These are phyloP conservation scores for Triplophysa siluroides DNA, from an alignment of 2,113 vertebrate species.

Conservation along the genomic window DNA sequence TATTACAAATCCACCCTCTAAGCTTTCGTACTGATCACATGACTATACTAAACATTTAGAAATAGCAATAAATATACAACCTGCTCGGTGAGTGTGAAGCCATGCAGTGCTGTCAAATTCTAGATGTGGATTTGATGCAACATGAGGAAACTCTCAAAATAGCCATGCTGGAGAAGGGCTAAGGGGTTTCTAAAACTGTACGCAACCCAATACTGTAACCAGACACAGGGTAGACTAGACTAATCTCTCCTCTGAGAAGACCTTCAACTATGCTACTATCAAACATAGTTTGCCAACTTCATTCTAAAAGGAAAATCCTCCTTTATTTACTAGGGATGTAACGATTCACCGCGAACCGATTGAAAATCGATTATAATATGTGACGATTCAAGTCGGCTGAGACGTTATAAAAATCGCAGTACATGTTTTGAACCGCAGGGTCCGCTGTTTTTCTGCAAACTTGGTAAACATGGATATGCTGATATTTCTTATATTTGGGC, in stretches of 20 bases:
- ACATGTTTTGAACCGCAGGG: too few relatives aligned
- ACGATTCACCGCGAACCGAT: too few relatives aligned
- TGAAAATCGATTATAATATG: too few relatives aligned
- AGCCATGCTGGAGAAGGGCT: constrained; percentile 15
- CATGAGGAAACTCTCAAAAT: constrained; percentile 35
- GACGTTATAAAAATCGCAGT: too few relatives aligned
- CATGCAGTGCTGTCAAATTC: constrained; percentile 15
- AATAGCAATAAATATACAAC: constrained; percentile 47
- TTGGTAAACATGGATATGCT: too few relatives aligned
- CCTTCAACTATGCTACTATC: neutral
- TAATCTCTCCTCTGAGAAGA: constrained; percentile 6
- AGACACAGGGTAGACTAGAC: constrained; percentile 23
- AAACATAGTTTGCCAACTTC: neutral
- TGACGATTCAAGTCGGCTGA: too few relatives aligned
- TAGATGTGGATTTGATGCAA: constrained; percentile 27
- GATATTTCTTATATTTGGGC: too few relatives aligned
- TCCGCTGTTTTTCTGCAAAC: too few relatives aligned
- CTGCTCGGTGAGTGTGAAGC: constrained; percentile 12
- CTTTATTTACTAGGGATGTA: constrained; percentile 1
- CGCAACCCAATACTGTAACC: constrained; percentile 42
- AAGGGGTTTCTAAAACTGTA: neutral
- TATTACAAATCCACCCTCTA: neutral
- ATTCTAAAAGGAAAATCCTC: neutral
- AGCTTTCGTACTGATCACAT: neutral
- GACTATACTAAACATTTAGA: constrained; percentile 28